Evolutionary conservation across 2,113 vertebrate genomes (phyloP).

Genomic region (Thomomys bottae): DNA sequence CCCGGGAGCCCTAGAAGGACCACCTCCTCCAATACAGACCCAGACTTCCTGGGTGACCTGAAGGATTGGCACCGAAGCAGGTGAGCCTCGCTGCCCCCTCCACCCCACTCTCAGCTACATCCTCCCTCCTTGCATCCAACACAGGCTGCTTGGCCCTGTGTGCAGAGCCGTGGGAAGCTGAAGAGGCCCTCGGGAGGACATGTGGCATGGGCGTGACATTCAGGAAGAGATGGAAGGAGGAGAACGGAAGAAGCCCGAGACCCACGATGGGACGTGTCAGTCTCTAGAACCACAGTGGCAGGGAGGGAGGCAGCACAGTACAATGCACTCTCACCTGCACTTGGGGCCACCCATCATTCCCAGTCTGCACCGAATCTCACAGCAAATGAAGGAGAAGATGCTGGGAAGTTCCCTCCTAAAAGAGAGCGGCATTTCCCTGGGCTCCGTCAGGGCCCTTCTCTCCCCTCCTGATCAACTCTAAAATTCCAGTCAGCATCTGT

Average conservation of each 20-base stretch:
- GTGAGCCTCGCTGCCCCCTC: neutral
- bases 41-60: neutral
- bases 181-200: neutral
- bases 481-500: neutral
- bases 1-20: too few relatives aligned
- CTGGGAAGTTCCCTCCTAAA: too few relatives aligned
- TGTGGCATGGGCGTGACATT: neutral
- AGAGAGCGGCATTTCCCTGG: too few relatives aligned
- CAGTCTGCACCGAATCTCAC: too few relatives aligned
- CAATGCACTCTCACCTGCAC: neutral
- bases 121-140: neutral
- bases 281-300: neutral
- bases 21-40: neutral
- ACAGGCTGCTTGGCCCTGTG: rapidly evolving
- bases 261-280: too few relatives aligned
- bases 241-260: neutral
- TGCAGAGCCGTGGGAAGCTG: neutral
- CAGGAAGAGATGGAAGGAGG: neutral
- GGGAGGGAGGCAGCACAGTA: neutral
- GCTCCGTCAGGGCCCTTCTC: neutral
- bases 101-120: neutral
- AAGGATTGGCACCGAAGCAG: neutral
- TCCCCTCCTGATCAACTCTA: neutral
- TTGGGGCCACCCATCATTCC: neutral
- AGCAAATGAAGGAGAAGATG: too few relatives aligned